Evolutionary conservation across 2,888 invertebrate species (phyloP), one percentile per base, ranked within the genome.

Genomic region (Ochropacha duplaris): DNA sequence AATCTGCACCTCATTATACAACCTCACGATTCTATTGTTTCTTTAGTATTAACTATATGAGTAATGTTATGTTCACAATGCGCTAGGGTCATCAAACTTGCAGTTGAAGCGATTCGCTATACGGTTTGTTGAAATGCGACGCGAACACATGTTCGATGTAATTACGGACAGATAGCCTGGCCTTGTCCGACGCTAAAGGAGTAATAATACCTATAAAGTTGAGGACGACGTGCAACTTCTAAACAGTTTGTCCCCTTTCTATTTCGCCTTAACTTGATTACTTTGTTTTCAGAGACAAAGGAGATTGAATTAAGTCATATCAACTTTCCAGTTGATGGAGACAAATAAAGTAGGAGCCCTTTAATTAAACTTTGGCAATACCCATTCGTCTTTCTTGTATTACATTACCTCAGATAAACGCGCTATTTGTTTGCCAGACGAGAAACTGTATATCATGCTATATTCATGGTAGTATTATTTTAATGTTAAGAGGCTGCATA

Each of bases 61-160:
- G 66, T 75, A 69, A 72, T 69, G 50, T 57, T 62, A 57, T 62
- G 22, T 22, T 49, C 22, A 66, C 74, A 67, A 67, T 72, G 74
- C 69, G 67, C 58, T 66, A 70, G 68, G 82, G 81, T 84, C 84
- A 75, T 77, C 69, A 72, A 82, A 82, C 84, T 74, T 75, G 65
- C 68, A 69, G 62, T 67, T 65, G 64, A 39, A 61, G 62, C 66
- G 60, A 57, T 50, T 60, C 65, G 63, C 65, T 57, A 65, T 62
- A 69, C 66, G 71, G 69, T 71, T 68, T 61, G 68, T 63, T 71
- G 70, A 71, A 72, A 69, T 76, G 73, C 68, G 63, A 34, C 56
- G 55, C 58, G 51, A 61, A 66, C 74, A 70, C 67, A 71, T 76
- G 72, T 64, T 68, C 54, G 64, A 71, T 78, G 69, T 75, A 76